Evolutionary conservation across 2,113 vertebrate genomes (phyloP), one percentile per base, ranked within the genome.

Genomic region (Phoxinus phoxinus): DNA sequence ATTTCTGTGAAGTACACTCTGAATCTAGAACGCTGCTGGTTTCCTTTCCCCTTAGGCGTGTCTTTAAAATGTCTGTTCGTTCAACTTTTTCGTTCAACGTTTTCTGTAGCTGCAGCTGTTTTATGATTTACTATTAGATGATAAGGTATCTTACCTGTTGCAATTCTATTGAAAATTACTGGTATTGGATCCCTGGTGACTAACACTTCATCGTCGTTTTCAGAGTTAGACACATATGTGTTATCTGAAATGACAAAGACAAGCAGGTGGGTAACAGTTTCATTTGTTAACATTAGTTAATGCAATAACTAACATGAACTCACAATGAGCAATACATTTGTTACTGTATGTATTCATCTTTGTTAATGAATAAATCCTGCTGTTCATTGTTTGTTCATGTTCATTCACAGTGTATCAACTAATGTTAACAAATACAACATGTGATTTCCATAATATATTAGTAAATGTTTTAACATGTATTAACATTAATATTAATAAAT

Each of bases 221-320:
- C 96, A 89, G 96, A 97, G 93, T 96, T 97, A 90, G 96, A 97
- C 85, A 97, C 96, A 0, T 97, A 97, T 0, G 96, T 97, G 91
- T 97, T 97, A 91, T 97, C 96, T 97, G 91, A 1, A 8, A 92
- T 46, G 25, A 35, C 89, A 89, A 91, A 87, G 73, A 72, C 2
- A 59, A 10, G 37, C 44, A 78, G n/a, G 9, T 37, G 65, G 41
- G 41, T 41, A 41, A 41, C 9, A 41, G 41, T 41, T 41, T 41
- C 41, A 41, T 41, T 41, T 2, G 41, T 41, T 10, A 41, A 41
- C 41, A 9, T 41, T 41, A 41, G 41, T 41, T 9, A 41, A 41
- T 41, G 41, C 2, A 41, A 9, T 41, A 41, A 41, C 41, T 41
- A 41, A 37, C 37, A 37, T 35, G 35, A 37, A 37, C 37, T 37